Base-by-base conservation (phyloP, 1,140 invertebrate species). In the Leptinotarsa undecemlineata region DNA sequence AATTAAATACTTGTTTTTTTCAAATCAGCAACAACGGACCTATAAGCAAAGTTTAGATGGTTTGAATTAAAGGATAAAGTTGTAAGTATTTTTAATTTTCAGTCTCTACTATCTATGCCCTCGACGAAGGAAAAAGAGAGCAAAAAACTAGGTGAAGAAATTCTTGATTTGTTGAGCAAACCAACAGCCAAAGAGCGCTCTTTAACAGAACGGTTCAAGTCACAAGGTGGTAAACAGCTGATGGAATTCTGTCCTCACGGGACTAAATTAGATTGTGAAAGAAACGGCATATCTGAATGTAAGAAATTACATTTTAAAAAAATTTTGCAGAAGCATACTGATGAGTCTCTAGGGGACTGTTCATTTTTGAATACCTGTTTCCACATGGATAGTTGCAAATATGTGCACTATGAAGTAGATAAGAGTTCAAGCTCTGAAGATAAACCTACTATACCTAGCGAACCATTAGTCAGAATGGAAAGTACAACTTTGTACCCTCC, bases 301-400 rank as follows among this genome's bases (percentile, higher is more conserved):
- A 93, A 92, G 74, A 96, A 97, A 83, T 87, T 99, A 26, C 97
- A 99, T 86, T 99, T 99, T 84, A 95, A 95, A 82, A 98, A 99
- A 88, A 99, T 99, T 74, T 97, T 99, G 76, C 96, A 98, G 85
- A 90, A 92, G 75, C 97, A 99, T 84, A 99, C 98, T 0, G 98
- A 99, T 85, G 97, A 98, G 86, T 91, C 94, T 0, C 87, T 99
- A 6, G 97, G 97, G 0, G 97, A 99, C 84, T 99, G 97, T 85
- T 98, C 96, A 61, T 99, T 99, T 86, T 88, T 99, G 0, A 99
- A 99, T 84, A 99, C 97, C 1, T 99, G 97, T 85, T 99, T 99
- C 83, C 97, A 99, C 84, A 99, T 99, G 97, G 96, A 98, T 79
- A 96, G 94, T 66, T 99, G 97, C 90, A 99, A 98, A 86, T 97